Percentiles rank a stretch among this genome's conserved stretches.
Evolutionary conservation across 2,113 vertebrate genomes (phyloP).

Genomic region (Furnarius figulus): DNA sequence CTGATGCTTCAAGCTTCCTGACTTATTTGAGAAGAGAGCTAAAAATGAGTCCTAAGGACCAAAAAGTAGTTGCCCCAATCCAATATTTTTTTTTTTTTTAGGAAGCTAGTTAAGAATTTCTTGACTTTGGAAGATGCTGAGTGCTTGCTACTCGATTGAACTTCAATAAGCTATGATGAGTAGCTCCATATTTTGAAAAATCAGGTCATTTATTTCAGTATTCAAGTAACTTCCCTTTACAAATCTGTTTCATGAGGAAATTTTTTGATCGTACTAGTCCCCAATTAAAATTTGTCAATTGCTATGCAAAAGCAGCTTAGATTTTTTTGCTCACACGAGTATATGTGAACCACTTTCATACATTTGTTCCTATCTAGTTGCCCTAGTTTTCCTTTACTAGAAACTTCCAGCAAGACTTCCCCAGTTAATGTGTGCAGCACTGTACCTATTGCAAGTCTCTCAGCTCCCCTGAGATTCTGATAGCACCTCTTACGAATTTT

Average conservation of each 20-base stretch:
- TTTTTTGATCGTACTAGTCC: slow-evolving; percentile 32
- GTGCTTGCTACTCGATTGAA: slow-evolving; percentile 23
- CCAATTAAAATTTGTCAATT: slow-evolving; percentile 61
- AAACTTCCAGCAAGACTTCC: background rate
- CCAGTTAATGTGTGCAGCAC: background rate
- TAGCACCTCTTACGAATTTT: background rate
- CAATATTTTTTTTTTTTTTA: background rate
- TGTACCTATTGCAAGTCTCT: background rate
- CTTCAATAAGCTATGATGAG: slow-evolving; percentile 51
- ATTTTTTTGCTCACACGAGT: background rate
- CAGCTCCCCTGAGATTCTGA: background rate
- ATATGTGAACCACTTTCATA: background rate
- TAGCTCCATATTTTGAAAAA: slow-evolving; percentile 51
- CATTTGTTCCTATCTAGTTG: background rate
- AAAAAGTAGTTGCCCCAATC: background rate
- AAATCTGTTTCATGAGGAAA: slow-evolving; percentile 53
- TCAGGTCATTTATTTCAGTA: slow-evolving; percentile 61
- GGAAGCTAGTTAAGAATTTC: slow-evolving; percentile 17
- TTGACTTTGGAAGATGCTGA: slow-evolving; percentile 37
- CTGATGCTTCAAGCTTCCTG: background rate
- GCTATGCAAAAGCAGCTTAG: slow-evolving; percentile 26
- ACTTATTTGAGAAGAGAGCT: background rate
- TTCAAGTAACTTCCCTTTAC: slow-evolving; percentile 42
- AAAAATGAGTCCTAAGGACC: background rate
- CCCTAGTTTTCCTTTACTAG: slow-evolving; percentile 18